These are phyloP conservation scores for Diprion similis DNA, from an alignment of 1,140 invertebrate species.

Conservation along the genomic window DNA sequence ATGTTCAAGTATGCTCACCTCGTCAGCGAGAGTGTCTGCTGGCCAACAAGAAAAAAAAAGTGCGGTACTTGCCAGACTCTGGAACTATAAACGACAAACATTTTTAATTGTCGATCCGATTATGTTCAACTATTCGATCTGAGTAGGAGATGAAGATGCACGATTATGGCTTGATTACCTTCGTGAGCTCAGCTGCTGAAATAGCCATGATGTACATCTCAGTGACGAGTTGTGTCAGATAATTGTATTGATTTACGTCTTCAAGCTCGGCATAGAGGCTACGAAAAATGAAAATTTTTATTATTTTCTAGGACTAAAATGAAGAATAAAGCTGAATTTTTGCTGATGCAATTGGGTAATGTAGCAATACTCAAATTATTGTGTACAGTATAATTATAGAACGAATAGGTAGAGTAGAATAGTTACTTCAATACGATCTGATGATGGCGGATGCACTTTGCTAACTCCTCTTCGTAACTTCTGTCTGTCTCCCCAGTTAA, in stretches of 20 bases:
- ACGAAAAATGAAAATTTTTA: too few species aligned
- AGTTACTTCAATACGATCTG: background rate
- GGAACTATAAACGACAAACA: background rate
- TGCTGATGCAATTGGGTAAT: too few species aligned
- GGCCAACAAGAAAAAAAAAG: background rate
- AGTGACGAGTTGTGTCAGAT: background rate
- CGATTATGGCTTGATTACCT: too few species aligned
- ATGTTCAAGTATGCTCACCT: background rate
- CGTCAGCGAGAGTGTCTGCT: background rate
- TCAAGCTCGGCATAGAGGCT: background rate
- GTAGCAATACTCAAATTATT: too few species aligned
- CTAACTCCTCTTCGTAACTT: background rate
- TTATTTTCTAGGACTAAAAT: too few species aligned
- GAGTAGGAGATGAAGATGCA: background rate
- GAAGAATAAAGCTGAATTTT: background rate
- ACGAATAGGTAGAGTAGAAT: too few species aligned
- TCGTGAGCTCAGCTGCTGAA: background rate
- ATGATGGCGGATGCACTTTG: background rate
- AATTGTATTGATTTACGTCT: background rate
- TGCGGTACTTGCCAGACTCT: background rate
- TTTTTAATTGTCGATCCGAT: background rate
- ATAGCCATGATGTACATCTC: background rate
- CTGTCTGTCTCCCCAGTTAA: background rate
- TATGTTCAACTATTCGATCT: background rate
- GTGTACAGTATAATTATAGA: too few species aligned